phyloP scores from a whole-genome alignment of 1,140 invertebrate genomes.

The Oncopeltus fasciatus region DNA sequence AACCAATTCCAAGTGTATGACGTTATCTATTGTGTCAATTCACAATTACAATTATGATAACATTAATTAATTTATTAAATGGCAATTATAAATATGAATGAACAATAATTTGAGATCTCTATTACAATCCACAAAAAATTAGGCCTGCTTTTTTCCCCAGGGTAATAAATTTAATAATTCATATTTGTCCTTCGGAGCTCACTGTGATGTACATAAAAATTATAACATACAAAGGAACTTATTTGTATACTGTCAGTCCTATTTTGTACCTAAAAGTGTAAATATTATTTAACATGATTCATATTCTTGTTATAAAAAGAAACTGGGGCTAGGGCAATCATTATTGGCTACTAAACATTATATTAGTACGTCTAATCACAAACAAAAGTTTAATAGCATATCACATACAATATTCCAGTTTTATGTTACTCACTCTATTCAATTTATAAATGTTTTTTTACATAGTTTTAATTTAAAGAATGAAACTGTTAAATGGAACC shows the following conservation, averaged over 20 bases:
- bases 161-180: neutral
- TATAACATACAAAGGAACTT: constrained; percentile 11
- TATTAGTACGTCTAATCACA: neutral
- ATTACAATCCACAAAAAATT: constrained; percentile 3
- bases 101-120: constrained; percentile 1
- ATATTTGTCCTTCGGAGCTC: neutral
- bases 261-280: constrained; percentile 15
- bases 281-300: constrained; percentile 3
- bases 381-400: neutral
- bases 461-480: too few relatives aligned
- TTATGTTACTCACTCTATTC: too few relatives aligned
- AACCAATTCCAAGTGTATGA: neutral
- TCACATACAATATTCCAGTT: constrained; percentile 2
- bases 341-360: neutral
- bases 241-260: constrained; percentile 17
- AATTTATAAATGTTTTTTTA: too few relatives aligned
- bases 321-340: constrained; percentile 1
- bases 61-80: neutral
- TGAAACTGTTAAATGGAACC: too few relatives aligned
- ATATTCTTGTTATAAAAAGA: constrained; percentile 3
- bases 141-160: constrained; percentile 4
- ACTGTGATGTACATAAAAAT: constrained; percentile 9
- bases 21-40: neutral
- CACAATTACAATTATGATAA: neutral
- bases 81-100: neutral